Conservation (phyloP, 2,113 vertebrate genomes). For the Strigops habroptila region DNA sequence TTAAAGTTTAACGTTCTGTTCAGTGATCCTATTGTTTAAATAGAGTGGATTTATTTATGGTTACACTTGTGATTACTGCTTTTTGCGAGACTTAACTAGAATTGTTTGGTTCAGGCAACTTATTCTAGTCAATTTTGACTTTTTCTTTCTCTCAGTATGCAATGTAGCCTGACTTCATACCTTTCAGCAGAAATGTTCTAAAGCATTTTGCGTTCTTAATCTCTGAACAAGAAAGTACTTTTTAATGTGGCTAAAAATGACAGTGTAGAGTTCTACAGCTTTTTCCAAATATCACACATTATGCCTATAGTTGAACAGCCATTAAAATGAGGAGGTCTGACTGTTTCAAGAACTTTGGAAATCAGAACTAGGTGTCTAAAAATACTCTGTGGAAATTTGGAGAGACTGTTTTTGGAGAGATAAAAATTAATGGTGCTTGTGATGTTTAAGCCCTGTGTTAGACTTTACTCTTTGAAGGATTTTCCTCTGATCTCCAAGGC, state of each 20-base stretch:
- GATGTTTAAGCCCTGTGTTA: background rate
- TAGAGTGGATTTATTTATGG: background rate
- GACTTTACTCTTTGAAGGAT: background rate
- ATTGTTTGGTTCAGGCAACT: background rate
- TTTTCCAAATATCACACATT: background rate
- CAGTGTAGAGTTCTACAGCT: background rate
- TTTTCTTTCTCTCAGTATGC: background rate
- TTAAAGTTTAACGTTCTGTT: background rate
- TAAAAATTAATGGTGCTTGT: background rate
- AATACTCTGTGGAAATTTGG: background rate
- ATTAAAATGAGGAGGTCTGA: background rate
- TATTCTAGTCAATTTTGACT: background rate
- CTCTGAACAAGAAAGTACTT: background rate
- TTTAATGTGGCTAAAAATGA: background rate
- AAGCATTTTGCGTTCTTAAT: background rate
- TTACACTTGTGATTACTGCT: background rate
- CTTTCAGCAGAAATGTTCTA: background rate
- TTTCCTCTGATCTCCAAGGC: background rate
- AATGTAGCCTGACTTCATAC: background rate
- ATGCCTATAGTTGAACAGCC: background rate
- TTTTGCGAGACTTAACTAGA: background rate
- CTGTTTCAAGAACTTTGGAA: background rate
- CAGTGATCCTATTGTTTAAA: background rate
- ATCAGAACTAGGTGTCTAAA: background rate
- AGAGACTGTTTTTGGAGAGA: background rate